These are phyloP conservation scores for Cephalopterus ornatus DNA, from an alignment of 2,113 vertebrate genomes.

Conservation along the genomic window DNA sequence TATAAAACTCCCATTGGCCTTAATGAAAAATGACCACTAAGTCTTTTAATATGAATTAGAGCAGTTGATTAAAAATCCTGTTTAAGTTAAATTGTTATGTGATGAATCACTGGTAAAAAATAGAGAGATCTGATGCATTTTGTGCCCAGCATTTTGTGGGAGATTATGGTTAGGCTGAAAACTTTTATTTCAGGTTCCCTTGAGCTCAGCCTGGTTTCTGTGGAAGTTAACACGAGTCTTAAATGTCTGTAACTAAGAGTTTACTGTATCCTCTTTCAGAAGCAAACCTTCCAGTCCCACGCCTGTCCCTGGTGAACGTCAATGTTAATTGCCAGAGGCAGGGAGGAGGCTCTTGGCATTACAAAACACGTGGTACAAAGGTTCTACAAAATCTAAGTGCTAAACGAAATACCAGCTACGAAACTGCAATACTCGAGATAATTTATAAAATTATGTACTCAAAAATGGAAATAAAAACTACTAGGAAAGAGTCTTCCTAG, in stretches of 20 bases:
- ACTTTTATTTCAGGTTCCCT: neutral
- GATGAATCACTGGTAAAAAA: neutral
- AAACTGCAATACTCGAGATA: neutral
- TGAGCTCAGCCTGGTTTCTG: neutral
- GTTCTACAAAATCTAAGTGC: neutral
- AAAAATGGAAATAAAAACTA: neutral
- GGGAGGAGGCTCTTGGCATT: neutral
- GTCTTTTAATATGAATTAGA: neutral
- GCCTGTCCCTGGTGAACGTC: neutral
- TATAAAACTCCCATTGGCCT: neutral
- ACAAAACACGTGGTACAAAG: neutral
- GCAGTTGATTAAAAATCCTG: neutral
- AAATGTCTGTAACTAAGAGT: neutral
- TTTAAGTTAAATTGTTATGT: neutral
- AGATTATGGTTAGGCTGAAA: neutral
- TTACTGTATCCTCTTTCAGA: neutral
- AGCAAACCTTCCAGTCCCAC: neutral
- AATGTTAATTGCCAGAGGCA: neutral
- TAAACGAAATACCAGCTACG: neutral
- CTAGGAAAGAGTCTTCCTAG: neutral
- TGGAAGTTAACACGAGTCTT: neutral
- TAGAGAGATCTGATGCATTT: neutral
- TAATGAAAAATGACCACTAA: neutral
- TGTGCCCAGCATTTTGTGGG: neutral
- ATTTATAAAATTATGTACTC: neutral